Evolutionary conservation across 2,888 invertebrate species (phyloP).

Genomic region (Xiphydria camelus): DNA sequence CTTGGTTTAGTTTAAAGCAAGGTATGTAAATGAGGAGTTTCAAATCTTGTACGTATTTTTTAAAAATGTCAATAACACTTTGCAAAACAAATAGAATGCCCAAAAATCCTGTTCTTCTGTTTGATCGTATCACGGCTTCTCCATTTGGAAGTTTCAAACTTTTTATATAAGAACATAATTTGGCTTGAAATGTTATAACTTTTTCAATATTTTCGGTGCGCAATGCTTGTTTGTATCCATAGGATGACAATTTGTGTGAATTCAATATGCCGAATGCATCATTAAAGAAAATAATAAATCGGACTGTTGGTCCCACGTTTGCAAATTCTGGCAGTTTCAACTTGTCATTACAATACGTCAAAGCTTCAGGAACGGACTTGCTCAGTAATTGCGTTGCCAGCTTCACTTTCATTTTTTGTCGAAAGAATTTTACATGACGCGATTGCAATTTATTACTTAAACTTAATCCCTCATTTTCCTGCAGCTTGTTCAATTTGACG

Average conservation of each 20-base stretch:
- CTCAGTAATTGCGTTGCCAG: constrained; percentile 17
- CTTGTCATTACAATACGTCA: constrained; percentile 10
- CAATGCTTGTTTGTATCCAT: constrained; percentile 13
- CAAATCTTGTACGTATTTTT: constrained; percentile 1
- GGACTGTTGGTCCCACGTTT: constrained; percentile 17
- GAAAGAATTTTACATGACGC: too few relatives aligned
- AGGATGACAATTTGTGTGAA: constrained; percentile 11
- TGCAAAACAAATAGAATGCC: constrained; percentile 14
- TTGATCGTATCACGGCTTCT: constrained; percentile 6
- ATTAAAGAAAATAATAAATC: constrained; percentile 19
- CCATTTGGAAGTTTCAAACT: constrained; percentile 10
- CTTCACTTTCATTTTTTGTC: too few relatives aligned
- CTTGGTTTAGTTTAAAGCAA: constrained; percentile 17
- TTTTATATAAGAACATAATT: constrained; percentile 8
- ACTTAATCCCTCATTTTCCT: too few relatives aligned
- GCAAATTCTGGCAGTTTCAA: constrained; percentile 18
- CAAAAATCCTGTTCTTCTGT: constrained; percentile 16
- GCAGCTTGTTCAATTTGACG: too few relatives aligned
- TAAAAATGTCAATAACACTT: constrained; percentile 8
- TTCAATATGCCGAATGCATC: constrained; percentile 27
- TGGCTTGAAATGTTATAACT: constrained; percentile 4
- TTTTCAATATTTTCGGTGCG: constrained; percentile 9
- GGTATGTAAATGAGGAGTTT: constrained; percentile 15
- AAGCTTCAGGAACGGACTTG: constrained; percentile 19
- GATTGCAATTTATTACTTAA: too few relatives aligned